phyloP scores from a whole-genome alignment of 2,113 vertebrate species.

The Burhinus oedicnemus region DNA sequence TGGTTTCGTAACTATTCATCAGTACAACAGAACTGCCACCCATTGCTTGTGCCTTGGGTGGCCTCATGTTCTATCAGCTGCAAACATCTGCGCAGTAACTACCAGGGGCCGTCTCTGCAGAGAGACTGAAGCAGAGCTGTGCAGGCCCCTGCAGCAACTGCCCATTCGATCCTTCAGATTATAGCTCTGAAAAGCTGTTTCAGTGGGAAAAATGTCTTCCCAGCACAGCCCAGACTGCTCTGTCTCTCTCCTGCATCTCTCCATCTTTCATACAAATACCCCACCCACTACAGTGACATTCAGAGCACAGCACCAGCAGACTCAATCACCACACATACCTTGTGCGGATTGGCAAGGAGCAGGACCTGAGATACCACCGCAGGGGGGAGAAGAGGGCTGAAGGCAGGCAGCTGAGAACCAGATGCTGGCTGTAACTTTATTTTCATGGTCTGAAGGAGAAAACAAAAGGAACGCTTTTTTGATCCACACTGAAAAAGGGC shows the following conservation, averaged over 20 bases:
- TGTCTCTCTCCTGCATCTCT: background rate
- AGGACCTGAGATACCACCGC: slow-evolving; percentile 84
- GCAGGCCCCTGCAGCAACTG: background rate
- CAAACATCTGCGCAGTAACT: background rate
- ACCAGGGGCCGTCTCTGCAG: background rate
- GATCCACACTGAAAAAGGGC: background rate
- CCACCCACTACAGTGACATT: accelerated
- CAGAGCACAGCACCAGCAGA: background rate
- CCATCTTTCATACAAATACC: background rate
- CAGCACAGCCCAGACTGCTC: background rate
- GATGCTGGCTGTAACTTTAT: slow-evolving; percentile 86
- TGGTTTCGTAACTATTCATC: too few relatives aligned
- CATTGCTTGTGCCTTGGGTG: background rate
- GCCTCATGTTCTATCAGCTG: background rate
- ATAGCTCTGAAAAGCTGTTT: background rate
- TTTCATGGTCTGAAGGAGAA: slow-evolving; percentile 77
- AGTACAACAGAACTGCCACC: background rate
- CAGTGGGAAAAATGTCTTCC: background rate
- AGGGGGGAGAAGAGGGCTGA: slow-evolving; percentile 84
- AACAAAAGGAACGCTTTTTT: background rate
- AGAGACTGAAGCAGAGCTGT: background rate
- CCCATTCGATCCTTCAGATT: background rate
- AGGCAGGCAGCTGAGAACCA: slow-evolving; percentile 80
- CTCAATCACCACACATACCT: slow-evolving; percentile 38
- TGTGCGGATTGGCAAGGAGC: slow-evolving; percentile 84